Percentiles rank a stretch among this genome's conserved stretches.
phyloP scores from a whole-genome alignment of 2,113 vertebrate genomes.

The Ciconia boyciana region DNA sequence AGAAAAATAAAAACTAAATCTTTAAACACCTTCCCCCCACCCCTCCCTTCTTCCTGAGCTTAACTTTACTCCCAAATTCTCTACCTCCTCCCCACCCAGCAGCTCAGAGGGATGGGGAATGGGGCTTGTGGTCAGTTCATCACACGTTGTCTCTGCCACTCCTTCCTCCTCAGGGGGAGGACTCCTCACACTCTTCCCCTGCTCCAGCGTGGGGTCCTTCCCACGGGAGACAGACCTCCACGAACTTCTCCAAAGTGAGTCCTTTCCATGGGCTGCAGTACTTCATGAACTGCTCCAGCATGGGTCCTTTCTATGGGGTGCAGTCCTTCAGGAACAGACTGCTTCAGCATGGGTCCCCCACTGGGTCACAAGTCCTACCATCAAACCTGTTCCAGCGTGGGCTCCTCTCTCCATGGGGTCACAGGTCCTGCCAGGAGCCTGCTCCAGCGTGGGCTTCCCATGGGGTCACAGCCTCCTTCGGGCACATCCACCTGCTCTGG shows the following conservation, averaged over 20 bases:
- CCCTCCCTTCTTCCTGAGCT: neutral
- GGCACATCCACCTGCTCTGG: neutral
- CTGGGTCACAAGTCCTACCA: neutral
- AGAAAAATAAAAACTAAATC: neutral
- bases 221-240: neutral
- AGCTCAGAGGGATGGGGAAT: neutral
- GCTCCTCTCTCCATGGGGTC: too few species aligned
- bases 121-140: neutral
- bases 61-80: neutral
- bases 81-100: neutral
- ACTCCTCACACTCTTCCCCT: neutral
- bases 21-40: neutral
- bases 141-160: neutral
- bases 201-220: neutral
- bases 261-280: neutral
- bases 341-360: too few species aligned
- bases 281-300: neutral
- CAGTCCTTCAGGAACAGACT: neutral
- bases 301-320: neutral
- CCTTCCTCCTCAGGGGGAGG: neutral
- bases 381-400: neutral
- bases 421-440: neutral
- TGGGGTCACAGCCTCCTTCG: neutral
- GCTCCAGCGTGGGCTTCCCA: rapidly evolving
- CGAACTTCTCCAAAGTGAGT: neutral